Conservation (phyloP, 2,888 invertebrate genomes). For the Dendrolimus pini region DNA sequence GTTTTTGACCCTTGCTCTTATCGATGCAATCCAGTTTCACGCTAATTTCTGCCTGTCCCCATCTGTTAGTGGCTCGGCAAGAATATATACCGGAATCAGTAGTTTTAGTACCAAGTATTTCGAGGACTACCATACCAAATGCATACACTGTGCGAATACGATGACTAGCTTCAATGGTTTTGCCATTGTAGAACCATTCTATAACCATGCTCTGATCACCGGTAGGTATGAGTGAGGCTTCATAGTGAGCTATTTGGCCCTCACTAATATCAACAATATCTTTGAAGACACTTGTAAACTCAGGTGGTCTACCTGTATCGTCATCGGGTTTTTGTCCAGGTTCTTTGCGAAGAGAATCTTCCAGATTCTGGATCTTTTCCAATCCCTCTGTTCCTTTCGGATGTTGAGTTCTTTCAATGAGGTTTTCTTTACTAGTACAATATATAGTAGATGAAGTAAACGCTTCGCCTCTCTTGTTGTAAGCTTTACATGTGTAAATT, state of each 20-base stretch:
- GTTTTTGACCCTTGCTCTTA: constrained; percentile 89
- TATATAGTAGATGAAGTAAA: constrained; percentile 94
- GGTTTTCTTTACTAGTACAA: constrained; percentile 86
- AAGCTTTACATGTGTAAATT: constrained; percentile 94
- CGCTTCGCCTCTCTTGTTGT: constrained; percentile 91
- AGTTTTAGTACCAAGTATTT: constrained; percentile 95
- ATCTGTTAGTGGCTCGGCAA: constrained; percentile 92
- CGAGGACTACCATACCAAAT: constrained; percentile 97
- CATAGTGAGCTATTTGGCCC: constrained; percentile 98
- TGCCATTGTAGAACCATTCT: constrained; percentile 97
- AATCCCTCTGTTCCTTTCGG: constrained; percentile 96
- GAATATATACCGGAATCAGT: constrained; percentile 94
- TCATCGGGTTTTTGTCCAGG: constrained; percentile 81
- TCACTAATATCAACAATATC: constrained; percentile 90
- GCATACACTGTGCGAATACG: constrained; percentile 95
- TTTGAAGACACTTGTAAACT: constrained; percentile 91
- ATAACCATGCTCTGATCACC: constrained; percentile 96
- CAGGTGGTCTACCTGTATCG: constrained; percentile 90
- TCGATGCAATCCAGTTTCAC: constrained; percentile 90
- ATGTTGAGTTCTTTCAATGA: constrained; percentile 94
- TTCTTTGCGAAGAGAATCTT: constrained; percentile 87
- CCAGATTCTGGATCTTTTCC: constrained; percentile 93
- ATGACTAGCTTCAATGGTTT: constrained; percentile 91
- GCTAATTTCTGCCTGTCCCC: constrained; percentile 91
- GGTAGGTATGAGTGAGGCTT: constrained; percentile 95